Conservation (phyloP, 2,888 invertebrate genomes). For the Callosobruchus maculatus region DNA sequence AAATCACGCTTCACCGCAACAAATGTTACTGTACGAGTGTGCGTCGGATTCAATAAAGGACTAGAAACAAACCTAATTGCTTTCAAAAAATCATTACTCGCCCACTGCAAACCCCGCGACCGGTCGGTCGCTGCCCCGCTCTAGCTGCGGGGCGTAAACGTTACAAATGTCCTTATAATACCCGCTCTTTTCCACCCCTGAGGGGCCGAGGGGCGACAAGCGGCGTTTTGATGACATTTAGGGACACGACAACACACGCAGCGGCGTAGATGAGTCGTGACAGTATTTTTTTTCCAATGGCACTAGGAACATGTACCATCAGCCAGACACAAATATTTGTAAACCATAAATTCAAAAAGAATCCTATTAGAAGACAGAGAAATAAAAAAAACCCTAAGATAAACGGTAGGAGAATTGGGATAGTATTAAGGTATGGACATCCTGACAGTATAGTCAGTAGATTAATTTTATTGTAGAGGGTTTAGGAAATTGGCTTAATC, state of each 20-base stretch:
- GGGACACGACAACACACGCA: conserved; percentile 17
- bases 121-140: background rate
- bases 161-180: conserved; percentile 38
- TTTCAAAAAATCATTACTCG: conserved; percentile 50
- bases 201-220: conserved; percentile 9
- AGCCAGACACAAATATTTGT: no score
- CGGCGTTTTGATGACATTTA: conserved; percentile 23
- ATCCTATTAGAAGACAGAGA: no score
- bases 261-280: conserved; percentile 8
- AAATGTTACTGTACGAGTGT: conserved; percentile 35
- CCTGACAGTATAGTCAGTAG: no score
- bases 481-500: no score
- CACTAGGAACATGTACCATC: no score
- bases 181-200: conserved; percentile 22
- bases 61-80: conserved; percentile 50
- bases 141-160: conserved; percentile 43
- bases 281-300: no score
- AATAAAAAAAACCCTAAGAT: no score
- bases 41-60: conserved; percentile 44
- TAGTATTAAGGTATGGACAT: no score
- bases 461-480: no score
- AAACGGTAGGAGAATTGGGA: no score
- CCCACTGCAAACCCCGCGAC: background rate
- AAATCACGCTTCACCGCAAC: conserved; percentile 27
- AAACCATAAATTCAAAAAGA: no score